Conservation (phyloP, 2,888 invertebrate genomes). For the Choristoneura rosaceana region DNA sequence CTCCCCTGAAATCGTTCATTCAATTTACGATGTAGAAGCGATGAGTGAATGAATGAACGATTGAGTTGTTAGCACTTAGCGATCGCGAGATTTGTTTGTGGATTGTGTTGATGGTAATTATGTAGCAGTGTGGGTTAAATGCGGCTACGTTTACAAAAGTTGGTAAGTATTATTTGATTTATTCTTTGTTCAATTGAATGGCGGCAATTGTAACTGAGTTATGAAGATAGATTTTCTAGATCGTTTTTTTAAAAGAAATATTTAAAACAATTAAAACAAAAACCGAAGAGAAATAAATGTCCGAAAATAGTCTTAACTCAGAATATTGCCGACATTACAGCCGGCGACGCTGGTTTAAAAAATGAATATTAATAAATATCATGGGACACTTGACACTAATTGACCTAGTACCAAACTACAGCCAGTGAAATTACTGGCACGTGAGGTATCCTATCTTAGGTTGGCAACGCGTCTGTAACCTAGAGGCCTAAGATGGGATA, state of each 20-base stretch:
- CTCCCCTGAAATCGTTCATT: slow-evolving; percentile 52
- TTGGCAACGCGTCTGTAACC: too few relatives aligned
- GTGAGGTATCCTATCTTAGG: too few relatives aligned
- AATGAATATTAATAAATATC: too few relatives aligned
- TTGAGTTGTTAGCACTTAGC: slow-evolving; percentile 70
- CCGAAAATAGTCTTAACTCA: too few relatives aligned
- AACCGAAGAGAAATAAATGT: too few relatives aligned
- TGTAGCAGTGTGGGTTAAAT: slow-evolving; percentile 9
- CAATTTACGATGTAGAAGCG: slow-evolving; percentile 50
- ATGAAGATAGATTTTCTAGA: neutral
- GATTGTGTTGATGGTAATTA: slow-evolving; percentile 41
- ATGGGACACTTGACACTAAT: too few relatives aligned
- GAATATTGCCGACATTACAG: too few relatives aligned
- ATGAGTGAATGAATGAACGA: slow-evolving; percentile 63
- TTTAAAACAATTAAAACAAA: too few relatives aligned
- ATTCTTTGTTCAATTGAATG: neutral
- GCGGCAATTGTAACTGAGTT: neutral
- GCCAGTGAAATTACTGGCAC: too few relatives aligned
- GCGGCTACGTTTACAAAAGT: neutral
- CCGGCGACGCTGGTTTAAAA: too few relatives aligned
- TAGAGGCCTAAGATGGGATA: too few relatives aligned
- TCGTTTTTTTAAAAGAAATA: neutral
- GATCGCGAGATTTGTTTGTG: slow-evolving; percentile 42
- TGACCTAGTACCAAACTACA: too few relatives aligned
- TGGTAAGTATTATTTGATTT: neutral